These are phyloP conservation scores for Cosmorhoe ocellata DNA, from an alignment of 2,888 invertebrate species.

Conservation along the genomic window DNA sequence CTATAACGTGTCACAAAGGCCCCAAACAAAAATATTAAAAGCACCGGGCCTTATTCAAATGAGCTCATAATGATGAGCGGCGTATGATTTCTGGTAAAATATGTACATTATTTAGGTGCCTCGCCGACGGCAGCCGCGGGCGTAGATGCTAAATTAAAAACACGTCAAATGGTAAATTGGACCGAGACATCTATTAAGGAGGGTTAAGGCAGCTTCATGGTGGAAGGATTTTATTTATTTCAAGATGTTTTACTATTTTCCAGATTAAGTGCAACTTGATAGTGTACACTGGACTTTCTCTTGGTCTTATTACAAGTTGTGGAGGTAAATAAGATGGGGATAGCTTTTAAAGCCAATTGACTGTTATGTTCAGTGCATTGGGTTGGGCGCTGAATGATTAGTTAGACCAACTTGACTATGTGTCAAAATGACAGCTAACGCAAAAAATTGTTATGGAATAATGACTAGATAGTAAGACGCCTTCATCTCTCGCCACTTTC, in stretches of 20 bases:
- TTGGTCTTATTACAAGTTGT: too few relatives aligned
- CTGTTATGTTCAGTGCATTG: too few relatives aligned
- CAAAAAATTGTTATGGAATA: too few relatives aligned
- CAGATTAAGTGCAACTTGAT: too few relatives aligned
- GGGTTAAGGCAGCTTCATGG: constrained; percentile 50
- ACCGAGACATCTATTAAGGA: constrained; percentile 81
- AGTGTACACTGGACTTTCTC: too few relatives aligned
- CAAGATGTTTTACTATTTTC: background rate
- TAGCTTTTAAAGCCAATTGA: too few relatives aligned
- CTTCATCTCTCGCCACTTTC: too few relatives aligned
- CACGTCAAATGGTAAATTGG: constrained; percentile 82
- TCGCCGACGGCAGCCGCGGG: constrained; percentile 75
- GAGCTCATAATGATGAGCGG: constrained; percentile 72
- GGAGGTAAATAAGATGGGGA: too few relatives aligned
- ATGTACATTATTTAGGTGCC: constrained; percentile 70
- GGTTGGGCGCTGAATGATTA: too few relatives aligned
- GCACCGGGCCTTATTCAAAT: constrained; percentile 58
- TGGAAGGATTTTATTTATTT: constrained; percentile 25
- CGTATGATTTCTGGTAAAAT: constrained; percentile 72
- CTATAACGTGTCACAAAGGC: constrained; percentile 37
- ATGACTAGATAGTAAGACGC: too few relatives aligned
- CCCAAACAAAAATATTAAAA: constrained; percentile 38
- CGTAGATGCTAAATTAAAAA: constrained; percentile 80
- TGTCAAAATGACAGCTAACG: too few relatives aligned
- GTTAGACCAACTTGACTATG: too few relatives aligned